phyloP scores from a whole-genome alignment of 2,888 invertebrate genomes.

The Drosophila kanekoi region DNA sequence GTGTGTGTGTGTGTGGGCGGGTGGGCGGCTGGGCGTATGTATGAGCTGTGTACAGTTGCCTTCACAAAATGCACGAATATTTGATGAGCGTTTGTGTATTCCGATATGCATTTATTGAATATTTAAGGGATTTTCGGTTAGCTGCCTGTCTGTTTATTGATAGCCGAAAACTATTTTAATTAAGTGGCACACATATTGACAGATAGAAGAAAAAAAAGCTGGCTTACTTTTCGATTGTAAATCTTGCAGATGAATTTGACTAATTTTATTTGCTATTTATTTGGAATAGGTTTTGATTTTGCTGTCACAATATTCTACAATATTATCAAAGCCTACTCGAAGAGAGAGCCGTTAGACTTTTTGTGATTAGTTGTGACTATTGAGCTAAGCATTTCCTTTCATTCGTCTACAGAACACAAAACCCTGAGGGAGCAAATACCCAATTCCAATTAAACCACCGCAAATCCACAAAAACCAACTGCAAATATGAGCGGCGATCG shows the following conservation, averaged over 20 bases:
- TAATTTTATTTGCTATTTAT: neutral
- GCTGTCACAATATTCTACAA: neutral
- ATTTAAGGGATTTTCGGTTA: conserved; percentile 25
- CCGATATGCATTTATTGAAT: conserved; percentile 63
- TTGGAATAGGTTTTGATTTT: neutral
- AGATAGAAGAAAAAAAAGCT: too few relatives aligned
- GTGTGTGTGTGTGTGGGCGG: conserved; percentile 6
- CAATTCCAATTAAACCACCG: conserved; percentile 2
- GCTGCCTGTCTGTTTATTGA: conserved; percentile 13
- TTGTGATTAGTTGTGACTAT: neutral
- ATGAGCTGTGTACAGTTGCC: conserved; percentile 49
- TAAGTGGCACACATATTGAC: too few relatives aligned
- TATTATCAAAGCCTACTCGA: conserved; percentile 16
- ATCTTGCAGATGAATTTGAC: too few relatives aligned
- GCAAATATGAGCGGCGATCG: conserved; percentile 91
- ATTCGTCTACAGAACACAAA: conserved; percentile 18
- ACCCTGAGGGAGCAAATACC: conserved; percentile 15
- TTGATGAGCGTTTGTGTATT: conserved; percentile 47
- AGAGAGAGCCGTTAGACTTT: neutral
- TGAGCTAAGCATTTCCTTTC: conserved; percentile 14
- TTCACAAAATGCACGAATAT: conserved; percentile 41
- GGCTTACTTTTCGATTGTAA: too few relatives aligned
- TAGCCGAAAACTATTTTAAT: neutral
- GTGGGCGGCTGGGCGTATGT: conserved; percentile 3
- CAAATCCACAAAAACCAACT: conserved; percentile 7